Conservation (phyloP, 1,140 invertebrate species). For the Trichonephila clavata region DNA sequence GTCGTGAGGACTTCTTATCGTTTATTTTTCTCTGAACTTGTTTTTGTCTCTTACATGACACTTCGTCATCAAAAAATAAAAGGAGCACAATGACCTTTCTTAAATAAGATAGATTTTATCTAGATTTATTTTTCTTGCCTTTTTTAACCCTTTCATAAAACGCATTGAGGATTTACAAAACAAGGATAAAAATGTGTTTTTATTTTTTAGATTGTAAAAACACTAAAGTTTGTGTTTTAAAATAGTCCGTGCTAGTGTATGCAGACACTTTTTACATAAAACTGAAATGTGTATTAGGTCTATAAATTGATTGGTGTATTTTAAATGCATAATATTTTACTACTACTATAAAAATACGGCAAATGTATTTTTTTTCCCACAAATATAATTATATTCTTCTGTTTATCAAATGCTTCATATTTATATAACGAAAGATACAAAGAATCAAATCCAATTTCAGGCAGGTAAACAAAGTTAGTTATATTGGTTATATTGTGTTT, state of each 20-base stretch:
- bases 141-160: background rate
- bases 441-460: too few relatives aligned
- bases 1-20: background rate
- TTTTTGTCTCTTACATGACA: conserved; percentile 32
- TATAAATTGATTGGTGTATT: too few relatives aligned
- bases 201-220: background rate
- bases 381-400: too few relatives aligned
- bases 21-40: conserved; percentile 23
- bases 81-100: conserved; percentile 51
- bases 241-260: background rate
- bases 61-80: conserved; percentile 30
- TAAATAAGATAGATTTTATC: conserved; percentile 28
- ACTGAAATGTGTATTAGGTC: too few relatives aligned
- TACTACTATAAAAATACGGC: background rate
- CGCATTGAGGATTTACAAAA: background rate
- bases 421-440: too few relatives aligned
- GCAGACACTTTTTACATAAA: too few relatives aligned
- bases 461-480: too few relatives aligned
- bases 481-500: too few relatives aligned
- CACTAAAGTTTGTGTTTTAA: background rate
- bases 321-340: background rate
- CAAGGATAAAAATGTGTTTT: background rate
- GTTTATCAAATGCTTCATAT: too few relatives aligned
- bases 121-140: background rate
- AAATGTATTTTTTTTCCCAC: too few relatives aligned